Percentiles rank a stretch among this genome's conserved stretches.
These are phyloP conservation scores for Sigmodon hispidus DNA, from an alignment of 2,113 vertebrate species.

Conservation along the genomic window DNA sequence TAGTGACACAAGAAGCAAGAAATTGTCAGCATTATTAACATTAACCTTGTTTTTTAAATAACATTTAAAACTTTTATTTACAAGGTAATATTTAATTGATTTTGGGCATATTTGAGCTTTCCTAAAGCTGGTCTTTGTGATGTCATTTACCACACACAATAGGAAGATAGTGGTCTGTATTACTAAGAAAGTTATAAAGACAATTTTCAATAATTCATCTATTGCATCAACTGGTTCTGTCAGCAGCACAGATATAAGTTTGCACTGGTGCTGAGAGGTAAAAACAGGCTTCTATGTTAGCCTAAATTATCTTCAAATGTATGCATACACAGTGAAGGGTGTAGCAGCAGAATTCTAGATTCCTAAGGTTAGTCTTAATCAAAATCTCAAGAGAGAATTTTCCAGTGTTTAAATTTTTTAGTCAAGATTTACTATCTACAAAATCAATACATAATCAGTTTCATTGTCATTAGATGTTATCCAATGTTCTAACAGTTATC, in stretches of 20 bases:
- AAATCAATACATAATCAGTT: neutral
- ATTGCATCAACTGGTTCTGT: neutral
- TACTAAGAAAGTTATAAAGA: slow-evolving; percentile 5
- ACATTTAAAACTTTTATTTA: neutral
- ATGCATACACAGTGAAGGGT: neutral
- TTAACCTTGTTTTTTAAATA: slow-evolving; percentile 48
- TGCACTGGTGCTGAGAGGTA: neutral
- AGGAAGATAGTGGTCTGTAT: neutral
- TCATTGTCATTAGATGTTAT: too few species aligned
- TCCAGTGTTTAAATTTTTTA: neutral
- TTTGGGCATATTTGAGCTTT: slow-evolving; percentile 20
- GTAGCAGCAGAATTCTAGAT: neutral
- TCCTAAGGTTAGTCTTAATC: neutral
- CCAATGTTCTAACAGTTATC: neutral
- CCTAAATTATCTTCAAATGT: neutral
- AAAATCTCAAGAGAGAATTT: neutral
- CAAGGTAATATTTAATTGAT: slow-evolving; percentile 58
- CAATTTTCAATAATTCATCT: neutral
- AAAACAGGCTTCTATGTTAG: neutral
- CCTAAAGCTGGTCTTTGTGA: neutral
- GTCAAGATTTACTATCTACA: neutral
- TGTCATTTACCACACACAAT: neutral
- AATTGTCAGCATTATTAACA: slow-evolving; percentile 47
- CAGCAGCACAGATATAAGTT: neutral
- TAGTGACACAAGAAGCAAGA: neutral